Base-by-base conservation (phyloP, 2,888 invertebrate species). In the Trichopoda pennipes region DNA sequence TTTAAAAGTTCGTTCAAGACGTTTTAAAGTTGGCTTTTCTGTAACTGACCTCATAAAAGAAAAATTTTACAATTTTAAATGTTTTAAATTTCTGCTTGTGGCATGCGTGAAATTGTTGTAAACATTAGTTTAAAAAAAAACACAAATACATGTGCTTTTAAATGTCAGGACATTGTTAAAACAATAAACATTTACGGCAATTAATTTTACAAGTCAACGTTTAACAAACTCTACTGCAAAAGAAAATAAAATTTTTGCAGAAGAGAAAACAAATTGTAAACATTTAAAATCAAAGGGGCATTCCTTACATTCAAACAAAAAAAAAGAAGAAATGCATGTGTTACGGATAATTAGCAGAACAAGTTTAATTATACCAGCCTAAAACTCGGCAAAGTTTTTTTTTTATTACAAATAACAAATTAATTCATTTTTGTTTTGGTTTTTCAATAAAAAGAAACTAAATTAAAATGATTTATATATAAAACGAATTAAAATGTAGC, bases 141-240 rank as follows among this genome's bases (percentile, higher is more conserved):
- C 42, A 44, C 6, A n/a, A 12, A 44, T 14, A 6, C 42, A 16
- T 16, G 7, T 28, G 28, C 55, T 16, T 8, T 17, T 3, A 44
- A 14, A 44, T 14, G 14, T n/a, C 42, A n/a, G n/a, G 16, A 3
- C 14, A 49, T 49, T 49, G 10, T 19, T 17, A 8, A n/a, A 17
- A 10, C 47, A 53, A 64, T 49, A 61, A 55, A 61, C 55, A 64
- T 72, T 72, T 68, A 76, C 80, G 66, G 72, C 61, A 81, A 81
- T 81, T 81, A 81, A 81, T 76, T 81, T 80, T 76, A n/a, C 60
- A 76, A 69, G 76, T 60, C 61, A 76, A 72, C 66, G 56, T 76
- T 80, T 76, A 55, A 47, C 47, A 35, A 70, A 66, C 64, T 38
- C 38, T 68, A 47, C 38, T 38, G 64, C 17, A 16, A 51, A 66